These are phyloP conservation scores for Charanyca ferruginea DNA, from an alignment of 2,888 invertebrate genomes.

Conservation along the genomic window DNA sequence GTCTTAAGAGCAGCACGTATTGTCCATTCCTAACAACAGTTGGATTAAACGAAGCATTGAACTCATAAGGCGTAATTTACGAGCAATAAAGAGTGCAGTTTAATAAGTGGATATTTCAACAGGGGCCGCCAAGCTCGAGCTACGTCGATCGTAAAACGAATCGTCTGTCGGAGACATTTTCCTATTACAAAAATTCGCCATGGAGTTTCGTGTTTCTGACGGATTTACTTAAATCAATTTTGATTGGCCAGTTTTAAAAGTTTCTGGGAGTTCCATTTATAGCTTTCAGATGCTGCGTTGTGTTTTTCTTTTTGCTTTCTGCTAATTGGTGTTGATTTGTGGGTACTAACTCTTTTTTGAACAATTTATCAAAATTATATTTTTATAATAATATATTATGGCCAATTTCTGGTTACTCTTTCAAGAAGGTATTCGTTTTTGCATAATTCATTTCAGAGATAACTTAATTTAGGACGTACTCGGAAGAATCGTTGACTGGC, in stretches of 20 bases:
- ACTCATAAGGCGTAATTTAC: conserved; percentile 84
- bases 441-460: neutral
- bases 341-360: neutral
- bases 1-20: conserved; percentile 60
- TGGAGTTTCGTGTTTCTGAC: conserved; percentile 55
- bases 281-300: conserved; percentile 12
- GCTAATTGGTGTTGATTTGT: conserved; percentile 8
- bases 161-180: conserved; percentile 64
- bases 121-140: conserved; percentile 65
- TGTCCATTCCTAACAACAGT: conserved; percentile 67
- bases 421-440: neutral
- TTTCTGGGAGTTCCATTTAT: neutral
- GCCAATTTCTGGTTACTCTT: neutral
- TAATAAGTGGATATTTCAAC: conserved; percentile 83
- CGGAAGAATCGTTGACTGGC: neutral
- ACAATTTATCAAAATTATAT: neutral
- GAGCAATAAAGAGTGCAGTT: conserved; percentile 82
- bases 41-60: conserved; percentile 81
- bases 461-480: neutral
- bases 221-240: conserved; percentile 44
- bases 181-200: conserved; percentile 60
- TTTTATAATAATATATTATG: neutral
- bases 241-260: conserved; percentile 10
- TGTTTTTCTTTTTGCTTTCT: conserved; percentile 15
- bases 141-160: conserved; percentile 73